Base-by-base conservation (phyloP, 2,888 invertebrate genomes). In the Sphinx pinastri region DNA sequence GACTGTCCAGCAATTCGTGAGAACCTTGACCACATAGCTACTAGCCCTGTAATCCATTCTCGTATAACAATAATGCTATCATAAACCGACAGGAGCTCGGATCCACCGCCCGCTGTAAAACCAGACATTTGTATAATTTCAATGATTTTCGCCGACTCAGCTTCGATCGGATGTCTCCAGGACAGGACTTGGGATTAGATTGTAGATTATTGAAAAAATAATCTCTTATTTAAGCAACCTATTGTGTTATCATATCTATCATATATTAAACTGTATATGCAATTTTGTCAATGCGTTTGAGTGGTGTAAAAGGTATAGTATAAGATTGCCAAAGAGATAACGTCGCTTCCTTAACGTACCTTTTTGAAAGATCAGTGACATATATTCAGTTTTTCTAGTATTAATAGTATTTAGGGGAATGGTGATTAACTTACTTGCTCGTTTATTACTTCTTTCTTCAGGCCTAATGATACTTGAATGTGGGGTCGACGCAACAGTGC, bases 61-160 rank as follows among this genome's bases (percentile, higher is more conserved):
- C 45, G 38, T n/a, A 13, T 58, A 31, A 14, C 19, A 54, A 49
- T 76, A 75, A 78, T 76, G 74, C 70, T 69, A 58, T 73, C 76
- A 70, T 79, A 75, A 79, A 76, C 71, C 73, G 52, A 68, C 67
- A 69, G 70, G 68, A 70, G 59, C 52, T 60, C 38, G 13, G 14
- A 1, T n/a, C 38, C 59, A 10, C 14, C 45, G 8, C 45, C n/a
- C 2, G 59, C 78, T 76, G 80, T 85, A 84, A 84, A 84, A 82
- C 75, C 72, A 51, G 8, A 67, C 77, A 73, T 77, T 78, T 72
- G 78, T 77, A 82, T 81, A 82, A 82, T 81, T 85, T 81, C 83
- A 78, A 81, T 77, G 74, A 74, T 73, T 74, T 67, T 52, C 52
- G 67, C 63, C 68, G 67, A 69, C 60, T 59, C 71, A 67, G 52